Conservation (phyloP, 2,113 vertebrate genomes). For the Gorsachius goisagi region DNA sequence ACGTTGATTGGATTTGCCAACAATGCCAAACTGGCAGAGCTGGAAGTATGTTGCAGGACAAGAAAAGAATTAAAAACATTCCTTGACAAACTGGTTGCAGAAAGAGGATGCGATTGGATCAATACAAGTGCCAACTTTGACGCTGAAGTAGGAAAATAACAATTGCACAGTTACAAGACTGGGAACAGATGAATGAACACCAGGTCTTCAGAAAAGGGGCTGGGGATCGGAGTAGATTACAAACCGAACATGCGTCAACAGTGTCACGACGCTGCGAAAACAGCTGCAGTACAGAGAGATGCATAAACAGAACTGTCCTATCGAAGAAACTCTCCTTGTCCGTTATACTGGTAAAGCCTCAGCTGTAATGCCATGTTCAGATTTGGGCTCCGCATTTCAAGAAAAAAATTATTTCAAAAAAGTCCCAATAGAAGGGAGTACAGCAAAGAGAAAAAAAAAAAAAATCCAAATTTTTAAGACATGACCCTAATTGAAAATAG, state of each 20-base stretch:
- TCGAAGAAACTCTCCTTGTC: neutral
- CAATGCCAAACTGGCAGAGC: neutral
- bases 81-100: neutral
- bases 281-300: neutral
- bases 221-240: neutral
- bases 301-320: slow-evolving; percentile 29
- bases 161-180: neutral
- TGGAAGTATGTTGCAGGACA: neutral
- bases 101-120: neutral
- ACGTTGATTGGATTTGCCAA: neutral
- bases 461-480: neutral
- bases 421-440: neutral
- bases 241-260: neutral
- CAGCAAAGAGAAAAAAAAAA: rapidly evolving
- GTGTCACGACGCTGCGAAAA: neutral
- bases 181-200: neutral
- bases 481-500: neutral
- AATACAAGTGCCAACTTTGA: neutral
- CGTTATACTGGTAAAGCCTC: neutral
- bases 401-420: neutral
- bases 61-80: neutral
- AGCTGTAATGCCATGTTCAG: neutral
- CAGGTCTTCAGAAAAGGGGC: neutral
- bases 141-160: neutral
- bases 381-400: neutral